These are phyloP conservation scores for Drosophila parthenogenetica DNA, from an alignment of 2,888 invertebrate genomes.

Conservation along the genomic window DNA sequence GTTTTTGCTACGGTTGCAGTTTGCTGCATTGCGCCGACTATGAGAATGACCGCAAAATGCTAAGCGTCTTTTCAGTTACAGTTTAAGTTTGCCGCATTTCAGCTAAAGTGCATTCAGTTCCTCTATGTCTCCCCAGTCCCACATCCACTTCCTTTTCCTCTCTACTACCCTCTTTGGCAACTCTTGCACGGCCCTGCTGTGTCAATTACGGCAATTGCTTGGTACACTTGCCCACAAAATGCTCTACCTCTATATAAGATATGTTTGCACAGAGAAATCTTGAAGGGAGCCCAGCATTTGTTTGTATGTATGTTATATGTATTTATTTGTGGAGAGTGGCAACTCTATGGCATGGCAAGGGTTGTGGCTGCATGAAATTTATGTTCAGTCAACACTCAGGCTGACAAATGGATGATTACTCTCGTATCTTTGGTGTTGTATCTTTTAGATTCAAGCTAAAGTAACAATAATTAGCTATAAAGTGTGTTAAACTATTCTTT, in stretches of 20 bases:
- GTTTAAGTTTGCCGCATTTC: constrained; percentile 72
- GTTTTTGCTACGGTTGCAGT: constrained; percentile 53
- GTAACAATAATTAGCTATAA: constrained; percentile 20
- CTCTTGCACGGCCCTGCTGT: constrained; percentile 40
- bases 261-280: constrained; percentile 45
- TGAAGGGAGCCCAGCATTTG: constrained; percentile 27
- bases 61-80: constrained; percentile 73
- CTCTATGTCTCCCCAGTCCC: constrained; percentile 7
- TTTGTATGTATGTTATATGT: constrained; percentile 16
- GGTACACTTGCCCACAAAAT: constrained; percentile 71
- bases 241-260: constrained; percentile 59
- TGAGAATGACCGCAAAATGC: constrained; percentile 70
- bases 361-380: constrained; percentile 35
- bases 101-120: constrained; percentile 64
- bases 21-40: constrained; percentile 60
- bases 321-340: constrained; percentile 41
- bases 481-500: not conserved
- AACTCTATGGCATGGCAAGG: constrained; percentile 8
- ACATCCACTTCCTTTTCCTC: not conserved
- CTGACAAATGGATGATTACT: constrained; percentile 57
- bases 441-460: not conserved
- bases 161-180: not conserved
- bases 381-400: constrained; percentile 54
- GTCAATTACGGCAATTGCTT: constrained; percentile 75
- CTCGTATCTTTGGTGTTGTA: constrained; percentile 27